Base-by-base conservation (phyloP, 2,113 vertebrate species). In the Brienomyrus brachyistius region DNA sequence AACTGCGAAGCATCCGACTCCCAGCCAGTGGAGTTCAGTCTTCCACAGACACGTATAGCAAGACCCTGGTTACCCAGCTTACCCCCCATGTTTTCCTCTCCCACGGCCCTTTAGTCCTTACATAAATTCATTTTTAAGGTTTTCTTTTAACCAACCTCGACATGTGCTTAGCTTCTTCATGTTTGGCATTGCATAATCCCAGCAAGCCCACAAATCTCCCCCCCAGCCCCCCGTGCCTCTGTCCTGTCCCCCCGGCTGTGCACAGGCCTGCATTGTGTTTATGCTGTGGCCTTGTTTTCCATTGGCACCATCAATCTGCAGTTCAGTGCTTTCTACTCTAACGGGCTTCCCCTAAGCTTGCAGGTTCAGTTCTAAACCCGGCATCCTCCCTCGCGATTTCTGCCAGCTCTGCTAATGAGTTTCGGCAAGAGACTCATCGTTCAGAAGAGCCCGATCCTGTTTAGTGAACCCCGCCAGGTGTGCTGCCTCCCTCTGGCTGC, bases 371-470 rank as follows among this genome's bases (percentile, higher is more conserved):
- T 13, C 31, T 35, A 17, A 74, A 74, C 66, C 70, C 70, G 31
- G 70, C 27, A 13, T 40, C 31, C 31, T 7, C 31, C 70, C 70
- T 77, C 27, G 1, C 70, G 31, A 31, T 66, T 4, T n/a, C 59
- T 27, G 59, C 59, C 59, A 66, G 59, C 59, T 27, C 59, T 23
- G n/a, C 59, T 40, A 82, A 74, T 77, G 86, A 88, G 83, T n/a
- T 82, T 56, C 31, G n/a, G 27, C 62, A 45, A 74, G 51, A 21
- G 40, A 87, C 89, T 80, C 19, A 51, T n/a, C 50, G 8, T 87
- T 54, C 21, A 88, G 89, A 80, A 40, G 31, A 52, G 77, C 23
- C 40, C 19, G 23, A 88, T 83, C 66, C 74, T 77, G 74, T 90
- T 59, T 83, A 56, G 56, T 80, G 54, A 88, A 86, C 17, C 85